Evolutionary conservation across 2,888 invertebrate genomes (phyloP).

Genomic region (Cryptophagus acutangulus): DNA sequence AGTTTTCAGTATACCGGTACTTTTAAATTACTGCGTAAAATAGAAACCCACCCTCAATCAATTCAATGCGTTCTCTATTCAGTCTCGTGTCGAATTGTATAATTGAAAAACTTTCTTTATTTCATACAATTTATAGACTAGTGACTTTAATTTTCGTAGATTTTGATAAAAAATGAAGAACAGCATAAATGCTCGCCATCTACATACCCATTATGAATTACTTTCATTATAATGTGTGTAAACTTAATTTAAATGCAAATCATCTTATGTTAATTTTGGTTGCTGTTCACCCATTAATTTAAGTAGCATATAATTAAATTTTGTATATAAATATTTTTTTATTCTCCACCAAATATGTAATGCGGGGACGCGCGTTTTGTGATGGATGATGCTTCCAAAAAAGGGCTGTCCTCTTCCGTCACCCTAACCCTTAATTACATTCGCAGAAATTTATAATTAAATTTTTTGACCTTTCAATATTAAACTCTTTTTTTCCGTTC

Average conservation of each 20-base stretch:
- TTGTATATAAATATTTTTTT: constrained; percentile 40
- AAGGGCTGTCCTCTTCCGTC: constrained; percentile 14
- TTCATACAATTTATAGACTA: no score
- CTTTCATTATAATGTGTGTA: constrained; percentile 50
- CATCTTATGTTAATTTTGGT: constrained; percentile 50
- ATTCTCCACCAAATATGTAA: constrained; percentile 45
- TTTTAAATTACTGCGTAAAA: constrained; percentile 28
- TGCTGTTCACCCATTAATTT: constrained; percentile 58
- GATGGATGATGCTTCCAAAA: constrained; percentile 38
- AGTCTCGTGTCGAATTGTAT: no score
- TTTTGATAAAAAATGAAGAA: no score
- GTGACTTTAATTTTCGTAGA: no score
- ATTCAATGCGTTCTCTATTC: constrained; percentile 29
- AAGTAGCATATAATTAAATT: constrained; percentile 69
- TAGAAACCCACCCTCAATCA: constrained; percentile 28
- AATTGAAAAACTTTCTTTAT: no score
- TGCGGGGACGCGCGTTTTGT: constrained; percentile 35
- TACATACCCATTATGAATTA: no score
- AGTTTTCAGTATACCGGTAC: no score
- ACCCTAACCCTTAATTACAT: constrained; percentile 38
- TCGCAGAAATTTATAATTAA: constrained; percentile 44
- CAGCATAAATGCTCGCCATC: no score
- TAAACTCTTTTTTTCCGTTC: constrained; percentile 11
- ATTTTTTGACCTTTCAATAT: constrained; percentile 34
- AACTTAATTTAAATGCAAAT: constrained; percentile 52